These are phyloP conservation scores for human DNA, from an alignment of 2,113 vertebrate genomes.

Conservation along the genomic window DNA sequence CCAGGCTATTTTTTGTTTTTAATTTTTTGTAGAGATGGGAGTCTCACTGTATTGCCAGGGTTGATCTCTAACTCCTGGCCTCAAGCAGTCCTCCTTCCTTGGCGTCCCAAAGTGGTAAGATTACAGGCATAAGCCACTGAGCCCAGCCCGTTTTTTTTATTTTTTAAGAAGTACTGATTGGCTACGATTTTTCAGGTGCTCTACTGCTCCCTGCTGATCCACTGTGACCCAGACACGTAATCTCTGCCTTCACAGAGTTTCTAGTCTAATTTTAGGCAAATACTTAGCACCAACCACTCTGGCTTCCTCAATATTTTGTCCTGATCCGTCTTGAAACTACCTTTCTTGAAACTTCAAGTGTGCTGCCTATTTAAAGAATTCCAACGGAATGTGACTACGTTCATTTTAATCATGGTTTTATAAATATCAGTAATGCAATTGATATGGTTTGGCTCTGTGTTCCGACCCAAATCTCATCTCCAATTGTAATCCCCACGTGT, in stretches of 20 bases:
- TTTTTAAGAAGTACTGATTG: neutral
- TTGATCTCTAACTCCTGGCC: no score
- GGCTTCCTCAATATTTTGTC: neutral
- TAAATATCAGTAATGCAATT: neutral
- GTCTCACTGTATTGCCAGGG: no score
- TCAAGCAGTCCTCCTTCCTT: no score
- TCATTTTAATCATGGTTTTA: neutral
- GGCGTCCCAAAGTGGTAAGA: no score
- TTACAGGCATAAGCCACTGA: no score
- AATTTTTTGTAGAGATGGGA: no score
- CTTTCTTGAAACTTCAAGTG: neutral
- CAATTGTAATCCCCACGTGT: no score
- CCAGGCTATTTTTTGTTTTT: no score
- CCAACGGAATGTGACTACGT: neutral
- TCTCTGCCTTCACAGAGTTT: neutral
- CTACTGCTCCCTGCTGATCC: neutral
- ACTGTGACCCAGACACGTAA: neutral
- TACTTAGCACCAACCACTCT: neutral
- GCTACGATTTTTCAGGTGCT: slow-evolving; percentile 29
- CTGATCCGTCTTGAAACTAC: neutral
- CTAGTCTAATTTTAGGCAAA: slow-evolving; percentile 16
- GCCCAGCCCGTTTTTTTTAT: neutral
- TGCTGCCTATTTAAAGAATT: neutral
- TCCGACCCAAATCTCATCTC: no score
- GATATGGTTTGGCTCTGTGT: no score